Percentiles rank a stretch among this genome's conserved stretches.
These are phyloP conservation scores for Noctua comes DNA, from an alignment of 2,888 invertebrate species.

Conservation along the genomic window DNA sequence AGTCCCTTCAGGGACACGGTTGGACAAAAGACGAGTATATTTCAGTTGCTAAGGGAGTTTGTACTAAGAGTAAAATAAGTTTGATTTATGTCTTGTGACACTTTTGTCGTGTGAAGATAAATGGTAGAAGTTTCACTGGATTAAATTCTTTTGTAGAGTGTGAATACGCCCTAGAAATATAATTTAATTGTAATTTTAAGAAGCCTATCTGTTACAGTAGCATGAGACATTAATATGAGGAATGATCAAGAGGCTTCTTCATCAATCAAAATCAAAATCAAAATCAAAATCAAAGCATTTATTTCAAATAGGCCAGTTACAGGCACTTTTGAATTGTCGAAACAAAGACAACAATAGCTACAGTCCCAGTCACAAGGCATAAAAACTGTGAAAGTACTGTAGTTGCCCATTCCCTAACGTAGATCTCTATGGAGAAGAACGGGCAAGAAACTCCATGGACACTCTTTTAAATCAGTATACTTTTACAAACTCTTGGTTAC, in stretches of 20 bases:
- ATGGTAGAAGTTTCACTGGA: conserved; percentile 36
- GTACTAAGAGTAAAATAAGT: conserved; percentile 68
- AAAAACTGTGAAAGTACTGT: too few relatives aligned
- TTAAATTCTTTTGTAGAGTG: background rate
- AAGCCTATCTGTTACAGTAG: background rate
- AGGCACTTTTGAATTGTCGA: too few relatives aligned
- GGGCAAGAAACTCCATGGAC: too few relatives aligned
- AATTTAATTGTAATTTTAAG: background rate
- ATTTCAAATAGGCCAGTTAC: too few relatives aligned
- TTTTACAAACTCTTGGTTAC: too few relatives aligned
- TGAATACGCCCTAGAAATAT: background rate
- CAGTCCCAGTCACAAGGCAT: too few relatives aligned
- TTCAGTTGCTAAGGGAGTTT: conserved; percentile 62
- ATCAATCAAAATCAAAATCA: too few relatives aligned
- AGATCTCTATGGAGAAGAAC: too few relatives aligned
- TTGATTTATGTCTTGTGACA: conserved; percentile 62
- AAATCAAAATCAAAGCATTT: too few relatives aligned
- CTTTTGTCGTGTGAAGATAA: background rate
- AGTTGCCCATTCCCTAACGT: too few relatives aligned
- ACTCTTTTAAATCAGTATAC: too few relatives aligned
- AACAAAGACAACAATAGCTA: too few relatives aligned
- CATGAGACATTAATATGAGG: background rate
- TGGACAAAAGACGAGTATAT: conserved; percentile 57
- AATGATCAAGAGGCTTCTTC: background rate
- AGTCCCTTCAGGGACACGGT: conserved; percentile 41